phyloP scores from a whole-genome alignment of 2,888 invertebrate species.

The Latrodectus hesperus region DNA sequence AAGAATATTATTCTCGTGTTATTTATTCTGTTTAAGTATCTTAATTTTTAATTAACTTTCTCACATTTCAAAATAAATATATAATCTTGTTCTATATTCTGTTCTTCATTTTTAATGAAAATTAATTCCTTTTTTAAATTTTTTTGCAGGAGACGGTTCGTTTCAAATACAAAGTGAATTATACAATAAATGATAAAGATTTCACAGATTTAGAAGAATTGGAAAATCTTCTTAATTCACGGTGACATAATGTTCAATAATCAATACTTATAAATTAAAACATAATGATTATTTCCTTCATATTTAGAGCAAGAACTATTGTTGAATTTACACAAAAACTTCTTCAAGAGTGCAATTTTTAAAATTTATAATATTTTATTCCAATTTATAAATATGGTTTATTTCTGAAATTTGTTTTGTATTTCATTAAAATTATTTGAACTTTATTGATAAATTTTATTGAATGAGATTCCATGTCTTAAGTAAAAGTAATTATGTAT shows the following conservation, averaged over 20 bases:
- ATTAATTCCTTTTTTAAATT: not conserved
- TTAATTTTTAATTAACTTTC: not conserved
- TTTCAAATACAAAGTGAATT: slow-evolving; percentile 67
- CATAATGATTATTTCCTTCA: too few species aligned
- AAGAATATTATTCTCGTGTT: not conserved
- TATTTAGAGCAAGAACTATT: too few species aligned
- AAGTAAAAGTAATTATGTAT: too few species aligned
- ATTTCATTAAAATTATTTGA: too few species aligned
- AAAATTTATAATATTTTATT: too few species aligned
- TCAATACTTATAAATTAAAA: slow-evolving; percentile 19
- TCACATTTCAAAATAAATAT: not conserved
- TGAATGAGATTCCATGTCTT: too few species aligned
- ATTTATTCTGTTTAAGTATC: not conserved
- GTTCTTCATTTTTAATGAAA: not conserved
- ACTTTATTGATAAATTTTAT: too few species aligned
- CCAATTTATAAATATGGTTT: too few species aligned
- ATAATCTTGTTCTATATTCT: not conserved
- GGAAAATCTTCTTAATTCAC: slow-evolving; percentile 61
- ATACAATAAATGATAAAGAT: slow-evolving; percentile 61
- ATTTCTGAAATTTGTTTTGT: too few species aligned
- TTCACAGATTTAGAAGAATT: slow-evolving; percentile 69
- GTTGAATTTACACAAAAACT: too few species aligned
- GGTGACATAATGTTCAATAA: slow-evolving; percentile 42
- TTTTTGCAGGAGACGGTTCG: slow-evolving; percentile 60
- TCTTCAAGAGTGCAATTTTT: too few species aligned